Evolutionary conservation across 2,797 vertebrate species (phyloP).

Genomic region (Cuculus canorus): DNA sequence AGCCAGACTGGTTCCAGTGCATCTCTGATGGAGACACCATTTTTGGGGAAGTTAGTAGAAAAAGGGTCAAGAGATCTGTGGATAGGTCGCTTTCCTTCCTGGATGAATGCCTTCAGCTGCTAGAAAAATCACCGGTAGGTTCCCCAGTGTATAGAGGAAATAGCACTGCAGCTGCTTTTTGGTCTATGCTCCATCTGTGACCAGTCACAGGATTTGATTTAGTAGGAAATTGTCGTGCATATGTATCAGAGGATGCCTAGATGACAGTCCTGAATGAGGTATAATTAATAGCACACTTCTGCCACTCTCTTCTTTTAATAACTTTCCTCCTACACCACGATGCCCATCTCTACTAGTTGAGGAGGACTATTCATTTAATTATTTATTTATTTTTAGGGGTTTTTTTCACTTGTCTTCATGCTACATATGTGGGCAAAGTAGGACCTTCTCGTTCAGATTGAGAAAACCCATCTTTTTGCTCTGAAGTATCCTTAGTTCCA

Average conservation of each 20-base stretch:
- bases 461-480: not conserved
- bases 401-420: not conserved
- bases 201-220: not conserved
- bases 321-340: not conserved
- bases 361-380: not conserved
- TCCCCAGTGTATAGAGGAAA: not conserved
- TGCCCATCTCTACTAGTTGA: not conserved
- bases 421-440: not conserved
- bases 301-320: not conserved
- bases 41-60: constrained; percentile 81
- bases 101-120: constrained; percentile 86
- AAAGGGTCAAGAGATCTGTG: constrained; percentile 90
- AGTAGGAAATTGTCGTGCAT: not conserved
- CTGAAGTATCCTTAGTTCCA: not conserved
- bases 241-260: not conserved
- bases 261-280: not conserved
- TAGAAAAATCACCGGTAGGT: constrained; percentile 85
- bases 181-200: not conserved
- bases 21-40: constrained; percentile 91
- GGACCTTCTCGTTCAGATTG: not conserved
- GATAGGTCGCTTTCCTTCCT: constrained; percentile 91
- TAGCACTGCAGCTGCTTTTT: not conserved
- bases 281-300: not conserved
- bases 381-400: not conserved
- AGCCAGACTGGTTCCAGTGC: constrained; percentile 95